These are phyloP conservation scores for Limosa lapponica DNA, from an alignment of 2,797 vertebrate species.

Conservation along the genomic window DNA sequence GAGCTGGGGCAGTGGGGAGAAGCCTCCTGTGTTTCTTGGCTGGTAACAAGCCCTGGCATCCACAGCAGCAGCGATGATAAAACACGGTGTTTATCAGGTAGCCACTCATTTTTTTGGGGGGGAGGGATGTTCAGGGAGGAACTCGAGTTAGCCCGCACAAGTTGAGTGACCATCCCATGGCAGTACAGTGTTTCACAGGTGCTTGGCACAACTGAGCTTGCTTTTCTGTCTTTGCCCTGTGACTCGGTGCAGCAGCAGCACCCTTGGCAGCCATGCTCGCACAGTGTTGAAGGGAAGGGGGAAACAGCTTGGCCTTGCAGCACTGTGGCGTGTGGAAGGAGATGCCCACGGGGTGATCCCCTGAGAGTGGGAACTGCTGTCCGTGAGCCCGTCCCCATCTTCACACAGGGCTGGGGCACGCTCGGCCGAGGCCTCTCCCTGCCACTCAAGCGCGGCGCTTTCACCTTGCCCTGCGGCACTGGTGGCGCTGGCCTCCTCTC, in stretches of 20 bases:
- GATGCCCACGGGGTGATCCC: neutral
- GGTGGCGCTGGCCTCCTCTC: neutral
- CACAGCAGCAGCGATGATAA: neutral
- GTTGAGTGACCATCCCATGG: accelerated
- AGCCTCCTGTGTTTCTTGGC: neutral
- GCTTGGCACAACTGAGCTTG: neutral
- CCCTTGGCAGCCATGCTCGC: accelerated
- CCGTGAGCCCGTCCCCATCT: neutral
- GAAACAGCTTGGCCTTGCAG: neutral
- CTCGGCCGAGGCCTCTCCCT: neutral
- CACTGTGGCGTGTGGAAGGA: accelerated
- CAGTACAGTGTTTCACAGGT: neutral
- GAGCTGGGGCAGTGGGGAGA: neutral
- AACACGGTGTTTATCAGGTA: neutral
- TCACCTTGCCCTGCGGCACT: neutral
- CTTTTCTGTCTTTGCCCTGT: neutral
- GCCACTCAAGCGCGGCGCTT: accelerated
- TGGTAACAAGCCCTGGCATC: accelerated
- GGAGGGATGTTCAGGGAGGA: neutral
- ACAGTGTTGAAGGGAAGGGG: neutral
- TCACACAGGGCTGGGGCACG: neutral
- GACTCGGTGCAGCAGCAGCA: accelerated
- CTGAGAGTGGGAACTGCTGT: neutral
- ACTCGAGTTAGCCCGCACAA: neutral
- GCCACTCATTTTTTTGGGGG: neutral